Base-by-base conservation (phyloP, 2,797 vertebrate species). In the Chanos chanos region DNA sequence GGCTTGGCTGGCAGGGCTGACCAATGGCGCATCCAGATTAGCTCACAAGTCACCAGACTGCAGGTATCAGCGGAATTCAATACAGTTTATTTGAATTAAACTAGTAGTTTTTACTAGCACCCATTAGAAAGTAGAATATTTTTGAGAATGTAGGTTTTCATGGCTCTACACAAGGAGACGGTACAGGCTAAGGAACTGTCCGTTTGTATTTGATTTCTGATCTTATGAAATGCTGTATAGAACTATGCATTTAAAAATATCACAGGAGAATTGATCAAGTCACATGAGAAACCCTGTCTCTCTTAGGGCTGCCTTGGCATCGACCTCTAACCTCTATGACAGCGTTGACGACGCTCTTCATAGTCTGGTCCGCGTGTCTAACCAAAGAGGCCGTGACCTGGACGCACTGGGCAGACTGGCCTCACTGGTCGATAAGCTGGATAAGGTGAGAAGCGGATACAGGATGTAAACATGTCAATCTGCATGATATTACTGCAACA, bases 311-410 rank as follows among this genome's bases (percentile, higher is more conserved):
- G 88, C 89, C 18, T 78, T 90, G 0, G 55, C 83, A 0, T 61
- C 81, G 3, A 90, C 92, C 22, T 89, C 92, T 19, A 73, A 81
- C 6, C 83, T 94, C 8, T 96, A 95, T 34, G 91, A 96, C 83
- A 89, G 91, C 7, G 92, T 95, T 64, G 94, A 96, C 0, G 90
- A 96, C 16, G 91, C 92, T n/a, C 90, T 96, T 28, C 94, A 96
- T 33, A 78, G 85, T 3, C 89, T 96, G 0, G 94, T 94, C 49
- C 87, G 82, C 1, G 81, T 90, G 63, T 95, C 93, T 78, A 96
- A 96, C 79, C 85, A 87, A 60, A 88, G 86, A 2, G 88, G 92
- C 8, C 82, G 85, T 1, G 82, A 89, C 51, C 82, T 93, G 72
- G 91, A 92, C 2, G 84, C 86, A 0, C 85, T 91, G 8, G 81